Percentiles rank a stretch among this genome's conserved stretches.
phyloP scores from a whole-genome alignment of 2,113 vertebrate genomes.

The Poicephalus gulielmi region DNA sequence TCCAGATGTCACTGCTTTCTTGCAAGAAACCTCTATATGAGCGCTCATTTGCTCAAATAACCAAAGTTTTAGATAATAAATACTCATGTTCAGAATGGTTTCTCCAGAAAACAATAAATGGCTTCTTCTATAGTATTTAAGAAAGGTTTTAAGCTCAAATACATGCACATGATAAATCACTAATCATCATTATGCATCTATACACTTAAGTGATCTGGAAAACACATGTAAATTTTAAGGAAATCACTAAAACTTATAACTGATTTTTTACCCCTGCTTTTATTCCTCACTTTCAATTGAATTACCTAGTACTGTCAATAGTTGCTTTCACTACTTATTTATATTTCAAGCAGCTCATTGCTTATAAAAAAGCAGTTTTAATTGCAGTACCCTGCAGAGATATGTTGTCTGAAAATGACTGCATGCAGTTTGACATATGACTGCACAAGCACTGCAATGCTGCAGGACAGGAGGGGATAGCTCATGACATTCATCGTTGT shows the following conservation, averaged over 20 bases:
- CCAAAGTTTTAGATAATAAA: neutral
- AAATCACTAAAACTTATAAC: neutral
- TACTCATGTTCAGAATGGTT: neutral
- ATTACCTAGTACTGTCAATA: neutral
- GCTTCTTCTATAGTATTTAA: neutral
- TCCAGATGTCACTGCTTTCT: neutral
- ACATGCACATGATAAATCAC: neutral
- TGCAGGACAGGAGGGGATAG: neutral
- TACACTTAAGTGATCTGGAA: neutral
- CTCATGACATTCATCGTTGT: neutral
- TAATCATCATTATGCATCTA: neutral
- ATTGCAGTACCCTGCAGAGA: neutral
- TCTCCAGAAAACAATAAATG: neutral
- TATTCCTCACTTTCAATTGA: neutral
- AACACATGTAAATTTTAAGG: neutral
- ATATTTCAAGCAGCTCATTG: neutral
- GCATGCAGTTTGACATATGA: neutral
- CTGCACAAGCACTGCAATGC: accelerated
- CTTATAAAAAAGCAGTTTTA: neutral
- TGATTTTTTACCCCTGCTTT: neutral
- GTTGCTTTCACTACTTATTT: neutral
- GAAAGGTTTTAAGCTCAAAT: neutral
- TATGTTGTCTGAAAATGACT: neutral
- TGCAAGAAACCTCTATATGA: neutral
- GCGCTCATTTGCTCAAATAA: neutral